A percentile compares a stretch with the other conserved stretches of the same genome.
These are phyloP conservation scores for Threskiornis aethiopicus DNA, from an alignment of 2,797 vertebrate genomes.

Conservation along the genomic window DNA sequence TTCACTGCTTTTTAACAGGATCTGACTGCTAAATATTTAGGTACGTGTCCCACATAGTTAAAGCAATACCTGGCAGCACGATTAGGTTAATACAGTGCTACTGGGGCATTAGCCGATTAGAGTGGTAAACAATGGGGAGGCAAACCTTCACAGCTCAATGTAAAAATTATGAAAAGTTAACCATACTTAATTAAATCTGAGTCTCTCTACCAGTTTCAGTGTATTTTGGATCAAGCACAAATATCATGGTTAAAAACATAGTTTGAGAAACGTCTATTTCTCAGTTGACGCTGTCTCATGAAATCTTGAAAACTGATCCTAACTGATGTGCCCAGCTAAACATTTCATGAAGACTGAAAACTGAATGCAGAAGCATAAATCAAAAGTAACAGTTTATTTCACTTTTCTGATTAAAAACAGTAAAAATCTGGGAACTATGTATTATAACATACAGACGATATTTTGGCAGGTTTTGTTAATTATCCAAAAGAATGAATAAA, in stretches of 20 bases:
- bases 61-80: not conserved
- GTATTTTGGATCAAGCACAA: not conserved
- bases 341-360: not conserved
- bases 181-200: not conserved
- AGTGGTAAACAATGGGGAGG: not conserved
- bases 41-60: accelerated
- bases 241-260: not conserved
- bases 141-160: not conserved
- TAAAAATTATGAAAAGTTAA: not conserved
- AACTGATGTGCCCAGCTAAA: not conserved
- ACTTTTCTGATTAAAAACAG: not conserved
- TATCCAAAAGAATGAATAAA: not conserved
- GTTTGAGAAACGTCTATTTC: not conserved
- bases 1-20: not conserved
- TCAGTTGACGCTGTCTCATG: not conserved
- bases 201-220: not conserved
- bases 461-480: not conserved
- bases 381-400: not conserved
- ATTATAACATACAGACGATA: accelerated
- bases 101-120: not conserved
- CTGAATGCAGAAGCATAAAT: not conserved
- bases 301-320: not conserved
- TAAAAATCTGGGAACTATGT: not conserved
- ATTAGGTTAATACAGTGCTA: not conserved
- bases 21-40: not conserved